Conservation (phyloP, 1,140 invertebrate genomes). For the Bombus pyrosoma region DNA sequence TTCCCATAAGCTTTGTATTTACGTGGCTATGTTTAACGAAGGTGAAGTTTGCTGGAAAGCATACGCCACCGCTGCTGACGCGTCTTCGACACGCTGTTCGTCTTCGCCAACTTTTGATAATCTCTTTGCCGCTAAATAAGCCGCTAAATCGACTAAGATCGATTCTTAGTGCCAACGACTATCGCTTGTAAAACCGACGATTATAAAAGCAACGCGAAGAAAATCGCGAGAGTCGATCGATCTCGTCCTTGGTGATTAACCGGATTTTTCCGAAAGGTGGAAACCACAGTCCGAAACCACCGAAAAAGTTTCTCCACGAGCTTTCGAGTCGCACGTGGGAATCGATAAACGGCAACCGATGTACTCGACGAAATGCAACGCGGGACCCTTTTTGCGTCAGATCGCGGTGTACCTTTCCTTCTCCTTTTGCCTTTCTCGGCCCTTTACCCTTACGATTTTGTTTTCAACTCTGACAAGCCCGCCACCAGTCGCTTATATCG, state of each 20-base stretch:
- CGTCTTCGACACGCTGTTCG: too few relatives aligned
- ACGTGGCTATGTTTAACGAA: conserved; percentile 2
- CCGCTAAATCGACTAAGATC: neutral
- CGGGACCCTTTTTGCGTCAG: neutral
- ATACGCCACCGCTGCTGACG: too few relatives aligned
- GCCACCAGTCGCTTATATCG: neutral
- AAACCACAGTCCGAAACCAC: conserved; percentile 11
- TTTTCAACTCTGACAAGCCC: neutral
- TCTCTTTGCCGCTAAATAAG: too few relatives aligned
- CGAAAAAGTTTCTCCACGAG: conserved; percentile 42
- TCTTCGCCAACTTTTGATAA: neutral
- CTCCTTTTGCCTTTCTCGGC: neutral
- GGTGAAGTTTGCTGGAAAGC: neutral
- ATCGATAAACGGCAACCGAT: conserved; percentile 63
- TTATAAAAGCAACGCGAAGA: too few relatives aligned
- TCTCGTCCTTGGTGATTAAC: neutral
- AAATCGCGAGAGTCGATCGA: neutral
- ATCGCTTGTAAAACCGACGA: too few relatives aligned
- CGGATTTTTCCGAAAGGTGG: neutral
- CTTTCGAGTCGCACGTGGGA: conserved; percentile 15
- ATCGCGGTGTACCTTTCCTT: neutral
- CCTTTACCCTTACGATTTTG: neutral
- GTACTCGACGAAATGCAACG: conserved; percentile 14
- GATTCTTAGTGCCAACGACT: neutral
- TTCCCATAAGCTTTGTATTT: conserved; percentile 19